phyloP scores from a whole-genome alignment of 2,113 vertebrate genomes.

The Poicephalus gulielmi region DNA sequence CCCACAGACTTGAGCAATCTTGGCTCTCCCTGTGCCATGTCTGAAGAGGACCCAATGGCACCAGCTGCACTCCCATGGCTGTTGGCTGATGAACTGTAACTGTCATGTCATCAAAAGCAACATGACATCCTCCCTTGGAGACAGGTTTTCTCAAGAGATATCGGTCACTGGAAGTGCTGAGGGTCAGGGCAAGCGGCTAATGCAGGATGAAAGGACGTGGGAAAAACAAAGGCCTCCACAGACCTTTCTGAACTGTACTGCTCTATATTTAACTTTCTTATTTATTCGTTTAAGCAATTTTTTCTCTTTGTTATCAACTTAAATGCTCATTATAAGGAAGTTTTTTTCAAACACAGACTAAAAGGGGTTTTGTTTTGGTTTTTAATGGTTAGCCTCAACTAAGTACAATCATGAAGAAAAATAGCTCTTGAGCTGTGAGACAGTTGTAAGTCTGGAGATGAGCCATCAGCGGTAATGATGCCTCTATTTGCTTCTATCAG shows the following conservation, averaged over 20 bases:
- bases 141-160: neutral
- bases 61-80: neutral
- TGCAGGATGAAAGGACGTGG: neutral
- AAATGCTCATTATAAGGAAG: neutral
- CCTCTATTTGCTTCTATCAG: neutral
- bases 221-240: neutral
- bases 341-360: neutral
- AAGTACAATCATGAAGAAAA: neutral
- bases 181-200: neutral
- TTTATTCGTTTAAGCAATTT: neutral
- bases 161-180: neutral
- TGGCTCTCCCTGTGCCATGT: neutral
- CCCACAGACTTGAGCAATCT: neutral
- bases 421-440: neutral
- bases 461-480: neutral
- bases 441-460: accelerated
- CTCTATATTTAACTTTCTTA: neutral
- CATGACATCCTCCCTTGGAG: neutral
- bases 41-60: neutral
- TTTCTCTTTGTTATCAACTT: neutral
- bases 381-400: neutral
- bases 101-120: neutral
- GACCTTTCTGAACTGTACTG: neutral
- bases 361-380: accelerated
- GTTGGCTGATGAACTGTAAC: neutral